Percentiles rank a stretch among this genome's conserved stretches.
Conservation (phyloP, 2,888 invertebrate genomes). For the Sinohyriopsis cumingii region DNA sequence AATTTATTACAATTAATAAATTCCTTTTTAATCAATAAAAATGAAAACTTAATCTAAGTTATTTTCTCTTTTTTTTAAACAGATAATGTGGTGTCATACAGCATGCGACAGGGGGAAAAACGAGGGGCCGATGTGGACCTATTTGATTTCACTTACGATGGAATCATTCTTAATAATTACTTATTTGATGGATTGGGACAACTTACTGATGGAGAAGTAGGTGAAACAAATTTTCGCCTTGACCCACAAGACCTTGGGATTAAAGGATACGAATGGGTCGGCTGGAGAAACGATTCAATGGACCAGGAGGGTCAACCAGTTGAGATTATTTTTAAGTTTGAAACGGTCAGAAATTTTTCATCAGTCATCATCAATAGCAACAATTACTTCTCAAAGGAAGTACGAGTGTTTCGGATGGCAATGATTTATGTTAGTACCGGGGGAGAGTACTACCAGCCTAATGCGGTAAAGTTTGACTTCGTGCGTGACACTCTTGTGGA, state of each 20-base stretch:
- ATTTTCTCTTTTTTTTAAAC: constrained; percentile 48
- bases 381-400: constrained; percentile 88
- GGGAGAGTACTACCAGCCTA: constrained; percentile 84
- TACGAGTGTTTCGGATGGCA: constrained; percentile 88
- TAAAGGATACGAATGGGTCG: constrained; percentile 89
- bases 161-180: constrained; percentile 75
- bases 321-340: constrained; percentile 89
- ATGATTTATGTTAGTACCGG: constrained; percentile 84
- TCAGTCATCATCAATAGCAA: constrained; percentile 87
- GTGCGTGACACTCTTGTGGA: constrained; percentile 86
- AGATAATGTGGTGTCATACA: constrained; percentile 89
- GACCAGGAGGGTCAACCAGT: constrained; percentile 80
- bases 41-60: background rate
- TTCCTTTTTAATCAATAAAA: too few species aligned
- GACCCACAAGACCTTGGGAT: constrained; percentile 78
- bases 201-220: constrained; percentile 85
- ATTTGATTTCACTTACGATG: constrained; percentile 89
- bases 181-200: constrained; percentile 87
- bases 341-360: constrained; percentile 88
- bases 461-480: constrained; percentile 79
- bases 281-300: constrained; percentile 81
- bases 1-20: too few species aligned
- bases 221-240: constrained; percentile 82
- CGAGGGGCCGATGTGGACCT: constrained; percentile 86
- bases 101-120: constrained; percentile 90